Evolutionary conservation across 2,797 vertebrate genomes (phyloP), one percentile per base, ranked within the genome.

Genomic region (Poecilia velifera): DNA sequence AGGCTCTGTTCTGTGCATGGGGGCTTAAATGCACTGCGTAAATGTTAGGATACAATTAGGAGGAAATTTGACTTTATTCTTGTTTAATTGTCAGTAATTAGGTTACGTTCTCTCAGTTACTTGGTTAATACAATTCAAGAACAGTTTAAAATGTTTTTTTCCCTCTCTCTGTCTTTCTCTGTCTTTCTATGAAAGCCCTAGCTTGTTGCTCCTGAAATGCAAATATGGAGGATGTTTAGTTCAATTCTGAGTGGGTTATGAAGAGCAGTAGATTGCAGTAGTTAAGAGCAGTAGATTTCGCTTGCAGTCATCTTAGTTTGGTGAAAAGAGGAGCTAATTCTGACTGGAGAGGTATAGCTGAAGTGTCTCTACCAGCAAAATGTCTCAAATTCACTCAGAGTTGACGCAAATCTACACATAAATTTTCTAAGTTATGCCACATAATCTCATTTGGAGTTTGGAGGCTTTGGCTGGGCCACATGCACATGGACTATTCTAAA

Each of bases 31-130:
- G 28, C 55, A 49, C 73, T 9, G 0, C 49, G 28, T 75, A 20
- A 47, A 75, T 74, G 62, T 71, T 83, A 78, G 73, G 77, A 85
- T 55, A 36, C 25, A 80, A 55, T 74, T 68, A 25, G 62, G 14
- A 76, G 72, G 57, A 73, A 43, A 57, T 76, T 74, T 8, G 80
- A 45, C 74, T 82, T 64, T 47, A 39, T 73, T 79, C 8, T 51
- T 73, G 16, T 73, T 64, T 51, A 64, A 64, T 28, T 51, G 5
- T 28, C 13, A 64, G 45, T 55, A 49, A 74, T 68, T 78, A 13
- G 41, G 71, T 36, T 8, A 41, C 64, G 10, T 73, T 64, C 31
- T 51, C 34, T 64, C 12, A 64, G 18, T 51, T 9, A 36, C 71
- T 72, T 28, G 31, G 55, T 73, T 57, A 34, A 20, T 73, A 46